Percentiles rank a stretch among this genome's conserved stretches.
phyloP scores from a whole-genome alignment of 2,113 vertebrate species.

The Axis porcinus region DNA sequence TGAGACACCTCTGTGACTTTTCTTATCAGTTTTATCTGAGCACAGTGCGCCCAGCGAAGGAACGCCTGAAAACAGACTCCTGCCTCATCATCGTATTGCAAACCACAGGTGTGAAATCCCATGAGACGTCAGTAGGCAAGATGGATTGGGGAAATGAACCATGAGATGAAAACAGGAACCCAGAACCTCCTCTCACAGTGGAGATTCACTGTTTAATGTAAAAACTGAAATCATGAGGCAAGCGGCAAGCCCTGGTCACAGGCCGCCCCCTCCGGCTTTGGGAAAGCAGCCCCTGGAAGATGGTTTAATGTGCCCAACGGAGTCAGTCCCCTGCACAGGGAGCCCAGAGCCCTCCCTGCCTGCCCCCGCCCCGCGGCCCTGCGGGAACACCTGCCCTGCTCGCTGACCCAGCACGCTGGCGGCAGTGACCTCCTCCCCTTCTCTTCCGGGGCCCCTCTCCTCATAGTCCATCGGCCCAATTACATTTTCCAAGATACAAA shows the following conservation, averaged over 20 bases:
- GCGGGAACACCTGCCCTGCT: accelerated
- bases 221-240: not conserved
- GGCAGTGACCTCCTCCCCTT: not conserved
- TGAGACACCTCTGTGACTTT: not conserved
- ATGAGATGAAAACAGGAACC: not conserved
- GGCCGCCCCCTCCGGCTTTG: not conserved
- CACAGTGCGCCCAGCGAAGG: not conserved
- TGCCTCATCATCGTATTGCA: not conserved
- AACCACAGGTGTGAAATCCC: not conserved
- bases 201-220: not conserved
- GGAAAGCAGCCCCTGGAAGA: too few relatives aligned
- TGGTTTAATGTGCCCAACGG: not conserved
- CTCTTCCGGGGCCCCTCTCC: too few relatives aligned
- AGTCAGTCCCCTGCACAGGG: not conserved
- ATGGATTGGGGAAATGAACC: not conserved
- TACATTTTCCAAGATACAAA: not conserved
- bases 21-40: not conserved
- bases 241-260: not conserved
- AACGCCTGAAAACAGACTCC: too few relatives aligned
- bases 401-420: not conserved
- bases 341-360: not conserved
- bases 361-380: accelerated
- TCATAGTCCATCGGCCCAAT: not conserved
- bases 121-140: not conserved
- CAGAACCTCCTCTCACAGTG: not conserved